A percentile compares a stretch with the other conserved stretches of the same genome.
Evolutionary conservation across 2,113 vertebrate genomes (phyloP).

Genomic region (Smithornis capensis): DNA sequence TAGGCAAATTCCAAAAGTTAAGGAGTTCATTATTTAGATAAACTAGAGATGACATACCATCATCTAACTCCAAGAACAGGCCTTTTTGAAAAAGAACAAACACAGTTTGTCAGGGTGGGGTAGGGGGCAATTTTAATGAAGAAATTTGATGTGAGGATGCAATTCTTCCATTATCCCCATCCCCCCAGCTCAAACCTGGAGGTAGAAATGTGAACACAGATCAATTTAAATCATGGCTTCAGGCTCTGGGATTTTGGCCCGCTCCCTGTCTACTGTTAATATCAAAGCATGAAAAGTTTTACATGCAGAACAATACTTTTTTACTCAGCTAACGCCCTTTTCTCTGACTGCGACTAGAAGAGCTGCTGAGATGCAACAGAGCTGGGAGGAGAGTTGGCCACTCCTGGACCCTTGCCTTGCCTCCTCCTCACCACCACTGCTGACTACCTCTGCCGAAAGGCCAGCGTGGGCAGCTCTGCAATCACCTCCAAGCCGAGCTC

Average conservation of each 20-base stretch:
- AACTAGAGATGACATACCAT: background rate
- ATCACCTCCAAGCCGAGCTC: background rate
- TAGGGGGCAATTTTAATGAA: background rate
- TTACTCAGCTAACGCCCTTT: background rate
- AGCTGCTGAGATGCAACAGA: background rate
- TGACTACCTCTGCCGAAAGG: background rate
- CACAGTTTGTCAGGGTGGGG: background rate
- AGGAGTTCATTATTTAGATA: background rate
- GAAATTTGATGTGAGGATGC: background rate
- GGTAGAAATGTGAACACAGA: background rate
- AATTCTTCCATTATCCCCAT: background rate
- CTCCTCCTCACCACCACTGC: background rate
- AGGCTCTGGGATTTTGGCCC: slow-evolving; percentile 11
- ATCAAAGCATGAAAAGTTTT: slow-evolving; percentile 43
- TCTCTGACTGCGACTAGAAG: background rate
- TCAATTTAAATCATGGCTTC: slow-evolving; percentile 48
- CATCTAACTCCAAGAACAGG: background rate
- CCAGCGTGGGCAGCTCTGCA: background rate
- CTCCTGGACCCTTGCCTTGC: background rate
- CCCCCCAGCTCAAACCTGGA: background rate
- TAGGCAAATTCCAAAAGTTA: background rate
- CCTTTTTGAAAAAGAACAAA: background rate
- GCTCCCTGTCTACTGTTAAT: background rate
- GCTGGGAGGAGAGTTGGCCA: background rate
- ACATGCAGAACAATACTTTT: background rate